A percentile compares a stretch with the other conserved stretches of the same genome.
These are phyloP conservation scores for Streptopelia turtur DNA, from an alignment of 2,797 vertebrate genomes.

Conservation along the genomic window DNA sequence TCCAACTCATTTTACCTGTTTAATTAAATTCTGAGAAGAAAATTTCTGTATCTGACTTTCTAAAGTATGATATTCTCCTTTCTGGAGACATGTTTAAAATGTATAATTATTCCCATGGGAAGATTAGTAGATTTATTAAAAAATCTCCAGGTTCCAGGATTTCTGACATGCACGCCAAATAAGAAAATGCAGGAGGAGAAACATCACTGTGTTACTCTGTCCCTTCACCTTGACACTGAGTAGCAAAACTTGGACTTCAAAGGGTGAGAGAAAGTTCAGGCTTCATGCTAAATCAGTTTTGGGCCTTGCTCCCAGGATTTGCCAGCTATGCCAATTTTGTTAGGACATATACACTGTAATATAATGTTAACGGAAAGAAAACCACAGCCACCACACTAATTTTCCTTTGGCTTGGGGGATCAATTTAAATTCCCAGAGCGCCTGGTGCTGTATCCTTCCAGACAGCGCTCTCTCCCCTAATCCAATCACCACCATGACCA, in stretches of 20 bases:
- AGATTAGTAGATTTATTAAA: background rate
- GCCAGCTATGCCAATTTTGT: constrained; percentile 33
- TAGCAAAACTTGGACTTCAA: constrained; percentile 1
- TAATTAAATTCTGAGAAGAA: background rate
- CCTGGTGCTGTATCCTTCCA: constrained; percentile 35
- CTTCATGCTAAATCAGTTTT: constrained; percentile 41
- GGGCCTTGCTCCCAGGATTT: background rate
- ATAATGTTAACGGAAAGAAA: constrained; percentile 25
- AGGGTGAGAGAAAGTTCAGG: constrained; percentile 48
- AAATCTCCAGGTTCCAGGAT: background rate
- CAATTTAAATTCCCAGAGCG: constrained; percentile 19
- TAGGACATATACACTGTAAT: constrained; percentile 12
- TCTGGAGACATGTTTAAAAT: background rate
- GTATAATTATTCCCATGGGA: background rate
- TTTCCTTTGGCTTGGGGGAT: constrained; percentile 44
- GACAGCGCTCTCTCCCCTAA: constrained; percentile 30
- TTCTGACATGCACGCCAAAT: background rate
- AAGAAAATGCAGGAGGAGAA: background rate
- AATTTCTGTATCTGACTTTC: background rate
- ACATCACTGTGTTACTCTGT: background rate
- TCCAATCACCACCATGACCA: constrained; percentile 59
- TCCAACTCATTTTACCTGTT: background rate
- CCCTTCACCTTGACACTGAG: background rate
- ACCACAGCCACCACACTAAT: constrained; percentile 39
- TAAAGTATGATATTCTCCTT: background rate